These are phyloP conservation scores for Cossypha heuglini DNA, from an alignment of 2,797 vertebrate species.

Conservation along the genomic window DNA sequence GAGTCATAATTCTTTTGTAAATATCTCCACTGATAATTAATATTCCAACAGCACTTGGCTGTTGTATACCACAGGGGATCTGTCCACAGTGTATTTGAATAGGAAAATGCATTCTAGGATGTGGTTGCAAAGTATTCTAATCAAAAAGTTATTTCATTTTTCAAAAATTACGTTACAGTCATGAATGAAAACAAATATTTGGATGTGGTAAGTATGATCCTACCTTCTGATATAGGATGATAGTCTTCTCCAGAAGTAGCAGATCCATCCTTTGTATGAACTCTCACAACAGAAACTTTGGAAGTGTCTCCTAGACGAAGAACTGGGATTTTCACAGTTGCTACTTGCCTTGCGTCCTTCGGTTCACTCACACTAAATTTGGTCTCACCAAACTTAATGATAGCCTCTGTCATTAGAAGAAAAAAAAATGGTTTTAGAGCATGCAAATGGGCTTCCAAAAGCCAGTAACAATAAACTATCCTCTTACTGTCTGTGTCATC, in stretches of 20 bases:
- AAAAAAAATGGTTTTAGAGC: slow-evolving; percentile 12
- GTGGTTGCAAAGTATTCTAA: not conserved
- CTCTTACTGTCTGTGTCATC: slow-evolving; percentile 91
- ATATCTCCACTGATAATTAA: not conserved
- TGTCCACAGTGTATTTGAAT: not conserved
- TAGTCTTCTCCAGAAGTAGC: slow-evolving; percentile 94
- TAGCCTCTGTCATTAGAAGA: slow-evolving; percentile 76
- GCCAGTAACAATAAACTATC: not conserved
- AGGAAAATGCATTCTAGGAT: not conserved
- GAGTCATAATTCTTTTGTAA: not conserved
- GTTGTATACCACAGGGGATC: not conserved
- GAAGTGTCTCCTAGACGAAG: slow-evolving; percentile 88
- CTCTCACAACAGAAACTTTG: slow-evolving; percentile 88
- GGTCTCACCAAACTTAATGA: slow-evolving; percentile 89
- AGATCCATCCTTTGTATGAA: slow-evolving; percentile 95
- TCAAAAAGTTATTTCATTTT: not conserved
- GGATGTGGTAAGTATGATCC: not conserved
- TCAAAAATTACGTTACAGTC: not conserved
- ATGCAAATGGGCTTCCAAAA: not conserved
- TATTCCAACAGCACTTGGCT: not conserved
- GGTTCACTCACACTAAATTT: slow-evolving; percentile 92
- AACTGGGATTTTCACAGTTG: slow-evolving; percentile 85
- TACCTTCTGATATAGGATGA: slow-evolving; percentile 91
- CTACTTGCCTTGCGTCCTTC: slow-evolving; percentile 79
- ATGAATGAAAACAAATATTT: not conserved